Conservation (phyloP, 2,113 vertebrate genomes). For the Chascanopsetta lugubris region DNA sequence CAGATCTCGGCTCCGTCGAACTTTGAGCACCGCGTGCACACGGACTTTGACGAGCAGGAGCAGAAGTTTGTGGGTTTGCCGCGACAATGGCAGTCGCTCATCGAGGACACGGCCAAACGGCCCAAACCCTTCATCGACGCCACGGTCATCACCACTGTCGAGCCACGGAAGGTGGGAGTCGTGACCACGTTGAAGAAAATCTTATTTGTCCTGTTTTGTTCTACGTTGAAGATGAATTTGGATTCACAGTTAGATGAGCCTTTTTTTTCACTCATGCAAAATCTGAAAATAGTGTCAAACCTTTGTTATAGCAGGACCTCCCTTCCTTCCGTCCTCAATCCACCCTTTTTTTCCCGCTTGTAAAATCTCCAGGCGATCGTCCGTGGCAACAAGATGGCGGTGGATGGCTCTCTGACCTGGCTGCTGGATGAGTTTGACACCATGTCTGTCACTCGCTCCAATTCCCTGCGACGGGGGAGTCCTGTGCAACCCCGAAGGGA, state of each 20-base stretch:
- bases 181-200: too few relatives aligned
- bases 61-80: slow-evolving; percentile 95
- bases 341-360: not conserved
- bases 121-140: slow-evolving; percentile 92
- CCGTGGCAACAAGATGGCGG: slow-evolving; percentile 87
- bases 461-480: slow-evolving; percentile 90
- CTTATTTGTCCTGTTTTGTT: too few relatives aligned
- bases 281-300: not conserved
- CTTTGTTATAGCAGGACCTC: not conserved
- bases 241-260: not conserved
- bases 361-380: slow-evolving; percentile 85
- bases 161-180: slow-evolving; percentile 86
- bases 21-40: slow-evolving; percentile 96
- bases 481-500: slow-evolving; percentile 80
- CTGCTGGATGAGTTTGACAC: slow-evolving; percentile 92
- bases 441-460: slow-evolving; percentile 95
- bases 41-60: slow-evolving; percentile 91
- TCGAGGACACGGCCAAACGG: slow-evolving; percentile 92
- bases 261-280: not conserved
- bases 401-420: slow-evolving; percentile 91
- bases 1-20: slow-evolving; percentile 95
- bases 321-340: not conserved
- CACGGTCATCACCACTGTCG: slow-evolving; percentile 88
- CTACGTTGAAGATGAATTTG: not conserved
- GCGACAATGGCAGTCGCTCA: slow-evolving; percentile 94